phyloP scores from a whole-genome alignment of 1,140 invertebrate genomes.

The Aleiodes sp. region DNA sequence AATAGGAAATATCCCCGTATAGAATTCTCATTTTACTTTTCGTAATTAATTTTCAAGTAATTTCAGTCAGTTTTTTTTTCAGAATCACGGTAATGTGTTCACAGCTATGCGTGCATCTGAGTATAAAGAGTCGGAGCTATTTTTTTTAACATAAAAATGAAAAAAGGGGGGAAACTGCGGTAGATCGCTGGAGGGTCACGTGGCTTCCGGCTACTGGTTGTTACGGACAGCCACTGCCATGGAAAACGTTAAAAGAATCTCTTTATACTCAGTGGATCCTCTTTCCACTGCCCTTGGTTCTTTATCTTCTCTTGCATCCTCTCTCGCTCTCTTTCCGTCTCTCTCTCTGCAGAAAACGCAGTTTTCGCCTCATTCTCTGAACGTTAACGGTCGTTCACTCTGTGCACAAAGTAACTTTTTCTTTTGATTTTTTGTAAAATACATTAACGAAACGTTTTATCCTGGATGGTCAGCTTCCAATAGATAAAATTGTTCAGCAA shows the following conservation, averaged over 20 bases:
- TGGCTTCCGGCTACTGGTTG: conserved; percentile 20
- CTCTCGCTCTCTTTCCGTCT: background rate
- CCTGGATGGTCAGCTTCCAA: background rate
- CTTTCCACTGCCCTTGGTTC: conserved; percentile 29
- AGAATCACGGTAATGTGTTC: too few relatives aligned
- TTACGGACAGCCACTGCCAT: conserved; percentile 2
- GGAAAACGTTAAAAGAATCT: conserved; percentile 49
- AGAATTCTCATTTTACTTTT: too few relatives aligned
- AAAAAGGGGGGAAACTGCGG: conserved; percentile 52
- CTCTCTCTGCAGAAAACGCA: background rate
- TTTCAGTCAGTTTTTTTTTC: too few relatives aligned
- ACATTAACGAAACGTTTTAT: background rate
- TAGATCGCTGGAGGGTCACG: conserved; percentile 32
- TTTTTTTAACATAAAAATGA: too few relatives aligned
- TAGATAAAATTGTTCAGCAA: conserved; percentile 23
- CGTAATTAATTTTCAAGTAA: too few relatives aligned
- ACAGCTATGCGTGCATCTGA: conserved; percentile 35
- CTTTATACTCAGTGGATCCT: conserved; percentile 39
- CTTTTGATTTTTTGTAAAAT: conserved; percentile 10
- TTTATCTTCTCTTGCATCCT: conserved; percentile 23
- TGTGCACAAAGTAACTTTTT: background rate
- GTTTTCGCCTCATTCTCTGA: conserved; percentile 6
- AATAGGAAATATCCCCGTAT: too few relatives aligned
- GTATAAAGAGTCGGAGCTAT: conserved; percentile 48
- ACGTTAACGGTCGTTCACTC: background rate